Percentiles rank a stretch among this genome's conserved stretches.
These are phyloP conservation scores for Lophius americanus DNA, from an alignment of 2,797 vertebrate genomes.

Conservation along the genomic window DNA sequence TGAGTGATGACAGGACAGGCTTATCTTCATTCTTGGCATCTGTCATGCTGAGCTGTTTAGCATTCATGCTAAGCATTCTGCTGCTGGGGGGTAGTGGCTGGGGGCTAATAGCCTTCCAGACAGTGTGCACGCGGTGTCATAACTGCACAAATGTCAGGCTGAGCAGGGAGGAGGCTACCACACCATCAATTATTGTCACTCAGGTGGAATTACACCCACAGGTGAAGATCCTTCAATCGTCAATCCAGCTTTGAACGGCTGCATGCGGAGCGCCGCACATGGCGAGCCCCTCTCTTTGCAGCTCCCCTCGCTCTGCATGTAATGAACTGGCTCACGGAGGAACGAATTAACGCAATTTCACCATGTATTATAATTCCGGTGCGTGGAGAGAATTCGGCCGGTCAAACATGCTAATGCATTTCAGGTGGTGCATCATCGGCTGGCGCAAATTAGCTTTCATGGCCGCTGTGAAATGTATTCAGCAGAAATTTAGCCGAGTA, in stretches of 20 bases:
- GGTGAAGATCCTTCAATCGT: constrained; percentile 63
- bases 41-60: constrained; percentile 47
- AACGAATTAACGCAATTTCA: constrained; percentile 45
- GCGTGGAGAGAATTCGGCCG: constrained; percentile 10
- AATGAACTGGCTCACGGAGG: constrained; percentile 51
- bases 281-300: constrained; percentile 29
- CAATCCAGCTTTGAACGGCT: constrained; percentile 63
- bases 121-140: constrained; percentile 46
- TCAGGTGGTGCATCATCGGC: constrained; percentile 10
- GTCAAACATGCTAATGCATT: constrained; percentile 25
- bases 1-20: constrained; percentile 38
- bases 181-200: constrained; percentile 69
- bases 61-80: constrained; percentile 35
- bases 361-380: constrained; percentile 36
- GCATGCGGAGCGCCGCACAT: constrained; percentile 55
- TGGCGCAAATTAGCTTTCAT: constrained; percentile 23
- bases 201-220: constrained; percentile 64
- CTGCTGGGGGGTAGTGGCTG: constrained; percentile 12
- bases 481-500: constrained; percentile 22
- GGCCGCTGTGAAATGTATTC: constrained; percentile 15
- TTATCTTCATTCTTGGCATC: constrained; percentile 39
- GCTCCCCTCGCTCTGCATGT: constrained; percentile 36
- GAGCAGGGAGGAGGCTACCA: constrained; percentile 54
- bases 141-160: constrained; percentile 47
- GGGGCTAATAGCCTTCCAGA: constrained; percentile 41